These are phyloP conservation scores for Herpailurus yagouaroundi DNA, from an alignment of 2,113 vertebrate genomes.

Conservation along the genomic window DNA sequence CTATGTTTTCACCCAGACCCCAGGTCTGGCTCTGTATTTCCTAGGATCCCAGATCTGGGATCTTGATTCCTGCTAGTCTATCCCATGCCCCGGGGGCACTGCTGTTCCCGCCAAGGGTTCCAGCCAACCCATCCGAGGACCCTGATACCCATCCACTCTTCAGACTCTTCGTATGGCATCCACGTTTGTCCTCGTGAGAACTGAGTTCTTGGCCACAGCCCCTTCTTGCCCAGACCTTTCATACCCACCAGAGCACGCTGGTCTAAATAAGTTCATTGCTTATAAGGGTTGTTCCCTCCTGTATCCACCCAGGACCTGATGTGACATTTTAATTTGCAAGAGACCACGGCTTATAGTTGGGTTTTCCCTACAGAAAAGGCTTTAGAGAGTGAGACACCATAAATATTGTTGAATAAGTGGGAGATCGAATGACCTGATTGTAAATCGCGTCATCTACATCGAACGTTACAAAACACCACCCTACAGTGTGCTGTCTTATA, in stretches of 20 bases:
- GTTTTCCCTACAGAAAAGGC: neutral
- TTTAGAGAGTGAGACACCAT: neutral
- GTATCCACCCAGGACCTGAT: neutral
- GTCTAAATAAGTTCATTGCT: rapidly evolving
- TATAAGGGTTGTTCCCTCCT: neutral
- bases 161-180: rapidly evolving
- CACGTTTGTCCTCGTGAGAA: rapidly evolving
- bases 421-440: rapidly evolving
- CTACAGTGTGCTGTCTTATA: rapidly evolving
- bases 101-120: neutral
- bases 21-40: too few relatives aligned
- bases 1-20: neutral
- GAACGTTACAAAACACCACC: neutral
- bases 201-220: too few relatives aligned
- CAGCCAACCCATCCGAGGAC: neutral
- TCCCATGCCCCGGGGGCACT: too few relatives aligned
- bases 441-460: rapidly evolving
- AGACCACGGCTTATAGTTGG: rapidly evolving
- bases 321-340: neutral
- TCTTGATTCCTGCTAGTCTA: rapidly evolving
- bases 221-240: neutral
- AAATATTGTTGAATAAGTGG: rapidly evolving
- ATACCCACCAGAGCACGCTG: rapidly evolving
- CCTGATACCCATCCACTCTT: neutral
- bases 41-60: neutral